phyloP scores from a whole-genome alignment of 2,888 invertebrate species.

The Chloroclystis v-ata region DNA sequence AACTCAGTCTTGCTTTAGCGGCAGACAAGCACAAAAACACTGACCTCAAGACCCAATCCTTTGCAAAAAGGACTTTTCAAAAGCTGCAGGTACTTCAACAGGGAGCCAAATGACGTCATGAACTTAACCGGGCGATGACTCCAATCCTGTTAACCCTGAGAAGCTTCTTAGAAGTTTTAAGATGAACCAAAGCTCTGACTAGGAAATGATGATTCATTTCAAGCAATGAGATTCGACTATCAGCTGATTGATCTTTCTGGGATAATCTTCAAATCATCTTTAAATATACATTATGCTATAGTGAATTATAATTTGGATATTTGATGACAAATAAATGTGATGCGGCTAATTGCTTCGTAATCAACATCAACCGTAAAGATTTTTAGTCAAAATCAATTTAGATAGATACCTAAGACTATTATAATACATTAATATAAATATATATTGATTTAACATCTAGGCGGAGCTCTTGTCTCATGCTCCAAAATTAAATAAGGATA shows the following conservation, averaged over 20 bases:
- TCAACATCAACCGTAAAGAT: too few relatives aligned
- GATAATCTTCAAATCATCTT: slow-evolving; percentile 2
- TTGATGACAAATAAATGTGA: neutral
- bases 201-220: slow-evolving; percentile 24
- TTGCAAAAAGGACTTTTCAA: too few relatives aligned
- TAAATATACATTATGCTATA: neutral
- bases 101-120: slow-evolving; percentile 28
- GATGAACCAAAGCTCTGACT: slow-evolving; percentile 14
- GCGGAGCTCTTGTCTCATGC: too few relatives aligned
- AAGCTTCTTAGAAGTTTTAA: slow-evolving; percentile 25
- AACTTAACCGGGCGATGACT: slow-evolving; percentile 26
- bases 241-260: slow-evolving; percentile 23
- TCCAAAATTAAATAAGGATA: too few relatives aligned
- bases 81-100: slow-evolving; percentile 1
- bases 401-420: too few relatives aligned
- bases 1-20: neutral
- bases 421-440: too few relatives aligned
- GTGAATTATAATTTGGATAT: neutral
- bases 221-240: slow-evolving; percentile 21
- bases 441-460: too few relatives aligned
- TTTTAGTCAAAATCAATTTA: too few relatives aligned
- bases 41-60: neutral
- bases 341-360: too few relatives aligned
- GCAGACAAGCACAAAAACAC: neutral
- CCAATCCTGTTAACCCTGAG: slow-evolving; percentile 27